phyloP scores from a whole-genome alignment of 1,140 invertebrate genomes.

The Mya arenaria region DNA sequence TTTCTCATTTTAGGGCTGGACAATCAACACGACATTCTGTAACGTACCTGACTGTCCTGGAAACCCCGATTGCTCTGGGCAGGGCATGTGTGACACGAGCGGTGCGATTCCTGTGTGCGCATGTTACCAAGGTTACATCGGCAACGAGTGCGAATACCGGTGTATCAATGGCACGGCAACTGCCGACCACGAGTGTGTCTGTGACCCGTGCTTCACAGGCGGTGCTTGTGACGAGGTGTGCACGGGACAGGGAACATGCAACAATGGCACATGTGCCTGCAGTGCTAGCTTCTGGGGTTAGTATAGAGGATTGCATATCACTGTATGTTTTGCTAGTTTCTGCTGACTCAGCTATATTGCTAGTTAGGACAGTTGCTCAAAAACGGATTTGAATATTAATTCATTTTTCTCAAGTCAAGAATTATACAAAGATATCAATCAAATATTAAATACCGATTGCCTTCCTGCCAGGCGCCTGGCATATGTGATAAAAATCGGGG shows the following conservation, averaged over 20 bases:
- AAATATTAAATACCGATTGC: too few relatives aligned
- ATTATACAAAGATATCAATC: too few relatives aligned
- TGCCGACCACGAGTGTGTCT: slow-evolving; percentile 57
- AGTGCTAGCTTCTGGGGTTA: slow-evolving; percentile 67
- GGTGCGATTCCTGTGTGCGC: slow-evolving; percentile 58
- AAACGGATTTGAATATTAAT: too few relatives aligned
- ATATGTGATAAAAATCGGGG: too few relatives aligned
- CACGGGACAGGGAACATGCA: slow-evolving; percentile 66
- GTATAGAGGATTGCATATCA: too few relatives aligned
- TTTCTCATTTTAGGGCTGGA: slow-evolving; percentile 55
- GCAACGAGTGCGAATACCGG: slow-evolving; percentile 61
- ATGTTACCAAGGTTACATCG: slow-evolving; percentile 67
- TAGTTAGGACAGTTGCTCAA: too few relatives aligned
- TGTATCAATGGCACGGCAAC: slow-evolving; percentile 65
- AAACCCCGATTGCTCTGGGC: slow-evolving; percentile 64
- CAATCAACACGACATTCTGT: slow-evolving; percentile 59
- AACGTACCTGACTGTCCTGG: slow-evolving; percentile 71
- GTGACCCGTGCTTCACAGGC: slow-evolving; percentile 65
- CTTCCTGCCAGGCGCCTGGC: too few relatives aligned
- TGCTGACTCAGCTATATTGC: too few relatives aligned
- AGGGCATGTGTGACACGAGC: slow-evolving; percentile 61
- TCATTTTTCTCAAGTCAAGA: too few relatives aligned
- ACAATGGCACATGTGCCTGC: slow-evolving; percentile 61
- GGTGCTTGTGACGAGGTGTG: slow-evolving; percentile 56
- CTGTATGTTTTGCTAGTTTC: too few relatives aligned